Conservation (phyloP, 2,888 invertebrate species). For the Brachycybe producta region DNA sequence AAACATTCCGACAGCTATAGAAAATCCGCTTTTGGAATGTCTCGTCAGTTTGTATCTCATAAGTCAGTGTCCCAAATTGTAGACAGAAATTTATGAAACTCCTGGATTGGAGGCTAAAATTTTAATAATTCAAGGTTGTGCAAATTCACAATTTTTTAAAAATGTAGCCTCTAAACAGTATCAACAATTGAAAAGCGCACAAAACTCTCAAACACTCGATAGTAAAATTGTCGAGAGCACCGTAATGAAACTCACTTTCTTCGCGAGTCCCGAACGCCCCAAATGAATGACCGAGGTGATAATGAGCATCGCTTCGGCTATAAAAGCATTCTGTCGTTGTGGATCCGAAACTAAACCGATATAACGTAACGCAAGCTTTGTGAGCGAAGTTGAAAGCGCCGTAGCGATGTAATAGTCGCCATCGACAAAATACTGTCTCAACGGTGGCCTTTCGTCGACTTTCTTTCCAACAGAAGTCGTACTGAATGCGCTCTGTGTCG, state of each 20-base stretch:
- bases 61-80: no score
- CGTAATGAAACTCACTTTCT: constrained; percentile 30
- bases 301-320: constrained; percentile 71
- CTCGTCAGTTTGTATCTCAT: no score
- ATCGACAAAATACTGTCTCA: constrained; percentile 76
- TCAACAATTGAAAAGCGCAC: no score
- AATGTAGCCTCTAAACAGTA: no score
- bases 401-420: constrained; percentile 96
- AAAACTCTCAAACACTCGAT: no score
- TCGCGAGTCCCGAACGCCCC: constrained; percentile 52
- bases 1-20: constrained; percentile 30
- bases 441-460: constrained; percentile 43
- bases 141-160: no score
- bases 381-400: constrained; percentile 74
- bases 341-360: constrained; percentile 33
- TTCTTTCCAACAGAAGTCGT: constrained; percentile 33
- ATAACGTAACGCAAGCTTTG: constrained; percentile 73
- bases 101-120: no score
- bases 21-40: no score
- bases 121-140: no score
- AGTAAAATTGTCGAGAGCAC: no score
- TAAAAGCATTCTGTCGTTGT: constrained; percentile 33
- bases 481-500: constrained; percentile 93
- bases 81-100: no score
- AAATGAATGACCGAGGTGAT: constrained; percentile 73